Conservation (phyloP, 2,888 invertebrate species). For the Mamestra brassicae region DNA sequence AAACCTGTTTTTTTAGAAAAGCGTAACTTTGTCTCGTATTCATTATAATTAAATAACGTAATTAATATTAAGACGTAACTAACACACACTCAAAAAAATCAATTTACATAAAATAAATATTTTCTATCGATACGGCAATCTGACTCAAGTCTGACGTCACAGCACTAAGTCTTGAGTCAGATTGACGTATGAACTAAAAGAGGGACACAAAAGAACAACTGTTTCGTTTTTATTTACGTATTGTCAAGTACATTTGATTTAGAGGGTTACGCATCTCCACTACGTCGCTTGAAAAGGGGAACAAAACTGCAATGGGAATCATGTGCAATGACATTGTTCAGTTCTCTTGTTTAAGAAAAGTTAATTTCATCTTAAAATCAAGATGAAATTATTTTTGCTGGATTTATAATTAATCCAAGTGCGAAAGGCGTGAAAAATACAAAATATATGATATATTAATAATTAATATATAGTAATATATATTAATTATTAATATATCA, state of each 20-base stretch:
- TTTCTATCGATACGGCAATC: slow-evolving; percentile 7
- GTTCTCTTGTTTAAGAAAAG: neutral
- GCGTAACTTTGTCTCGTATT: too few species aligned
- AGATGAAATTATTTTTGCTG: neutral
- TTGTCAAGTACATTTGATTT: slow-evolving; percentile 56
- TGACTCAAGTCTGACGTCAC: slow-evolving; percentile 37
- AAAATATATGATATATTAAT: too few species aligned
- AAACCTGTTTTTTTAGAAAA: too few species aligned
- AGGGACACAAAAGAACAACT: slow-evolving; percentile 49
- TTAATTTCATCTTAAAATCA: neutral
- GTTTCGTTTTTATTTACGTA: slow-evolving; percentile 46
- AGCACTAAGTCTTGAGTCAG: slow-evolving; percentile 26
- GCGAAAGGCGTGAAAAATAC: too few species aligned
- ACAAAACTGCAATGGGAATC: neutral
- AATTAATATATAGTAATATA: too few species aligned
- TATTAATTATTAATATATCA: too few species aligned
- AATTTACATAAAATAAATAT: neutral
- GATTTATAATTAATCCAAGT: too few species aligned
- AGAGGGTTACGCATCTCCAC: slow-evolving; percentile 23
- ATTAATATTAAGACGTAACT: neutral
- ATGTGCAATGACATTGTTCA: neutral
- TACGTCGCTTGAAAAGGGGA: slow-evolving; percentile 3
- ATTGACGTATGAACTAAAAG: slow-evolving; percentile 56
- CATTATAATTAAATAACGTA: too few species aligned
- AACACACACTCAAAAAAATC: neutral